Percentiles rank a stretch among this genome's conserved stretches.
These are phyloP conservation scores for Aphodius granarius DNA, from an alignment of 2,888 invertebrate genomes.

Conservation along the genomic window DNA sequence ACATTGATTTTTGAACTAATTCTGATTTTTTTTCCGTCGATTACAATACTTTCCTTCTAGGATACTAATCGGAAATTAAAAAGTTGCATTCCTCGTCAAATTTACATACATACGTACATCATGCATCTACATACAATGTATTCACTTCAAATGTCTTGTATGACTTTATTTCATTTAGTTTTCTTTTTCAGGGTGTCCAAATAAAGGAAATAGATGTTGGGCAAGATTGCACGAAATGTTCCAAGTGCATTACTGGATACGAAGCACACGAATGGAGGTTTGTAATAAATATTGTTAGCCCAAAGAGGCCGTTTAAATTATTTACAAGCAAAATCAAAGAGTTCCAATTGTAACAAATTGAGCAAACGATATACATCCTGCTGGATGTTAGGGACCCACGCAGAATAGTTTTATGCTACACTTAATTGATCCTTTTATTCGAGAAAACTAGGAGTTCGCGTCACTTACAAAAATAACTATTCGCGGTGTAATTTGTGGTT, in stretches of 20 bases:
- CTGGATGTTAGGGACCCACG: not conserved
- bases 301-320: no score
- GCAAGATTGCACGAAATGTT: slow-evolving; percentile 82
- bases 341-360: not conserved
- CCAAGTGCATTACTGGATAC: slow-evolving; percentile 78
- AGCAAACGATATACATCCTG: not conserved
- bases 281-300: slow-evolving; percentile 54
- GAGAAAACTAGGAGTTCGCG: not conserved
- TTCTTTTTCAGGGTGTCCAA: slow-evolving; percentile 73
- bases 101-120: not conserved
- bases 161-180: slow-evolving; percentile 20
- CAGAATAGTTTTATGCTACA: not conserved
- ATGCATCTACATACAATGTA: not conserved
- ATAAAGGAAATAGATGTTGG: slow-evolving; percentile 87
- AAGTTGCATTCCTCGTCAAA: not conserved
- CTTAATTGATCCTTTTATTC: not conserved
- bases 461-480: not conserved
- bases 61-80: not conserved
- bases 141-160: not conserved
- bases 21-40: no score
- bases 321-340: not conserved
- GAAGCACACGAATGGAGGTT: slow-evolving; percentile 87
- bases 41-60: no score
- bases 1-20: not conserved
- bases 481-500: not conserved